Evolutionary conservation across 2,113 vertebrate species (phyloP).

Genomic region (Burhinus bistriatus): DNA sequence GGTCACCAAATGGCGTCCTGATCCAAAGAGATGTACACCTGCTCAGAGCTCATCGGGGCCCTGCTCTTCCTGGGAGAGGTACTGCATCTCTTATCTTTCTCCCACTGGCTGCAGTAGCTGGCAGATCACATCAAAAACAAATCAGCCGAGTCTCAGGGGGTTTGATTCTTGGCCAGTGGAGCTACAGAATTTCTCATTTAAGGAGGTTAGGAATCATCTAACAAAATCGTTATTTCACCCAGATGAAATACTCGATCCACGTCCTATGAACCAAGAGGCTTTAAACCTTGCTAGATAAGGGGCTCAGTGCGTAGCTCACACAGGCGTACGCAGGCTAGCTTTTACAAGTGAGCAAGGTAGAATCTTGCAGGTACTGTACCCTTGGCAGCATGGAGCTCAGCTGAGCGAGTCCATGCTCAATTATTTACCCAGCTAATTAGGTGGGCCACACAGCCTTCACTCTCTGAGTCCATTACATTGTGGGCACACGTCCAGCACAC

Average conservation of each 20-base stretch:
- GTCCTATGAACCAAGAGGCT: not conserved
- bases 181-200: not conserved
- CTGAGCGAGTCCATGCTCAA: not conserved
- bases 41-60: not conserved
- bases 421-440: not conserved
- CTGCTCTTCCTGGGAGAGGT: not conserved
- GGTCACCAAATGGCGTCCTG: not conserved
- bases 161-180: not conserved
- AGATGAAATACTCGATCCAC: not conserved
- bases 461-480: not conserved
- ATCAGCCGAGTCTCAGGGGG: not conserved
- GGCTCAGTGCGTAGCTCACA: not conserved
- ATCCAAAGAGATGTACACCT: not conserved
- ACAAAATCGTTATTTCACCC: not conserved
- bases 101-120: not conserved
- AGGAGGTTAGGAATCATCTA: not conserved
- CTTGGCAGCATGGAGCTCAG: not conserved
- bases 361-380: not conserved
- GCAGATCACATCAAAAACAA: not conserved
- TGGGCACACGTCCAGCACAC: not conserved
- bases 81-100: not conserved
- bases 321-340: not conserved
- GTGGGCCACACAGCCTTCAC: not conserved
- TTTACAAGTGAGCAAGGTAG: not conserved
- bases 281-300: not conserved